Base-by-base conservation (phyloP, 2,797 vertebrate species). In the Enteromius fasciolatus region DNA sequence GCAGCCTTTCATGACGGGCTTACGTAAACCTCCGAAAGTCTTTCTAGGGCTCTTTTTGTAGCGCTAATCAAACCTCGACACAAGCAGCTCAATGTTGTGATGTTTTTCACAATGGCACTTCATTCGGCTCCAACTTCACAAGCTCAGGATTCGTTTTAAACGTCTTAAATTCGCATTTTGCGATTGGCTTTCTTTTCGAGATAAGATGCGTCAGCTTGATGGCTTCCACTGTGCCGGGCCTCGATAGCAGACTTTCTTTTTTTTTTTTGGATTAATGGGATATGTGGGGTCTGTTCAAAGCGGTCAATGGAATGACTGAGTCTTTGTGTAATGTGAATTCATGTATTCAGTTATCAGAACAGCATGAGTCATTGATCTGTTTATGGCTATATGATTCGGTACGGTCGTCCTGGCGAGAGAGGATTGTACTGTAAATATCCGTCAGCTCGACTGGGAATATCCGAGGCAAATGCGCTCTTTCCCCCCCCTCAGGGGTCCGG, bases 261-360 rank as follows among this genome's bases (percentile, higher is more conserved):
- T 68, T n/a, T n/a, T 39, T 39, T 39, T 9, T 39, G 31, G 80
- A 75, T 83, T 81, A 75, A 64, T 79, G 44, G 2, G 20, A 64
- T 74, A 69, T 61, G 78, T 61, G 52, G 76, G 76, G 75, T 82
- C 72, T 74, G 57, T 85, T 85, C 75, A 25, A 76, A 72, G 74
- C 75, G 69, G 86, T 88, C 87, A 87, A 85, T 89, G 88, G 70
- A 50, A 84, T 86, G 87, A 88, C 84, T 83, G 87, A 88, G 83
- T 77, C 79, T 80, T 79, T 72, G 69, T 83, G 86, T 90, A 90
- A 91, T 86, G 83, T 86, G 89, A 87, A 92, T 90, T 91, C 86
- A 89, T 90, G 89, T 90, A 88, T 90, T 88, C 83, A 87, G 87
- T 91, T 88, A 91, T 91, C 84, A 91, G 88, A 89, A 81, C 83